Evolutionary conservation across 2,797 vertebrate genomes (phyloP).

Genomic region (Mus minutoides): DNA sequence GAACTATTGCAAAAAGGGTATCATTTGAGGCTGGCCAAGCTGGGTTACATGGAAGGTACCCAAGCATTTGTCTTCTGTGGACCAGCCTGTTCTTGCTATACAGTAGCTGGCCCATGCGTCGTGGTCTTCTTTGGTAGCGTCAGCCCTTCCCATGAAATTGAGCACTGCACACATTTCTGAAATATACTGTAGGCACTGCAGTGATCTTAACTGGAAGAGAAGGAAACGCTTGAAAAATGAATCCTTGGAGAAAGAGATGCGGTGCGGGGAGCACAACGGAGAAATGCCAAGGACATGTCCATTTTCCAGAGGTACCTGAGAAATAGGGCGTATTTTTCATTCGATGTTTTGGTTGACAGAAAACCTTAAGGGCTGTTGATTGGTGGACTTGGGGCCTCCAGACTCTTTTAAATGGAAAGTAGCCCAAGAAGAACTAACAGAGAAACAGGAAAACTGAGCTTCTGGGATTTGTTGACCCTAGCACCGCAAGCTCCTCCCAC

Average conservation of each 20-base stretch:
- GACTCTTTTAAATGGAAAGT: neutral
- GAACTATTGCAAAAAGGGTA: neutral
- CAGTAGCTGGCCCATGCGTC: too few species aligned
- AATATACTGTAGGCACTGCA: constrained; percentile 94
- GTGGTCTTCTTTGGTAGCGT: neutral
- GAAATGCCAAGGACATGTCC: constrained; percentile 85
- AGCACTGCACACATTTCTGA: constrained; percentile 87
- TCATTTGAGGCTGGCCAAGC: neutral
- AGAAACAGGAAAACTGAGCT: neutral
- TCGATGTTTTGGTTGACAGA: constrained; percentile 25
- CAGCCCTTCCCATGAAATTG: neutral
- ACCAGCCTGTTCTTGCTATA: neutral
- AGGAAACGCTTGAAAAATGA: constrained; percentile 93
- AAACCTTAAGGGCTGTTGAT: constrained; percentile 30
- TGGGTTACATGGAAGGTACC: too few species aligned
- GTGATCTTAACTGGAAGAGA: constrained; percentile 93
- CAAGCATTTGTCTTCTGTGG: neutral
- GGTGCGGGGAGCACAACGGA: constrained; percentile 87
- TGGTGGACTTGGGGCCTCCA: neutral
- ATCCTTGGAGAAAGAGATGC: constrained; percentile 90
- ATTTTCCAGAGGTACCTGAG: constrained; percentile 67
- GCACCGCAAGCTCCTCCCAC: neutral
- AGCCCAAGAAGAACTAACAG: neutral
- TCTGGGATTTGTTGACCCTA: neutral
- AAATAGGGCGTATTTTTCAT: constrained; percentile 65